Conservation (phyloP, 1,140 invertebrate genomes). For the Tetraneura akinire region DNA sequence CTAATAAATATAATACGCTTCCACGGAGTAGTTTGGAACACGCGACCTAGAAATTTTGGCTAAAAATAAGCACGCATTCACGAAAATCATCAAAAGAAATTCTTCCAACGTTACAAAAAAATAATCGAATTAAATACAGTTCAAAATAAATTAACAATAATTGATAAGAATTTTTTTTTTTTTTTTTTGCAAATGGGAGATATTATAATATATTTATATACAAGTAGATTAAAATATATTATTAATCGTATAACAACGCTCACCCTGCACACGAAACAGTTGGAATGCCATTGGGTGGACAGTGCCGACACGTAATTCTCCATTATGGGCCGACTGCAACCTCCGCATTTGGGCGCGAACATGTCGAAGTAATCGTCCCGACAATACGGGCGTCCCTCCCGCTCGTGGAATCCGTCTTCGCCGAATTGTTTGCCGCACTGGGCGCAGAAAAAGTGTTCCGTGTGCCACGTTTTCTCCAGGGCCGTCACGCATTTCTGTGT, state of each 20-base stretch:
- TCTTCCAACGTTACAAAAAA: too few relatives aligned
- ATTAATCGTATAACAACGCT: too few relatives aligned
- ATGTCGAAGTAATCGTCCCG: constrained; percentile 95
- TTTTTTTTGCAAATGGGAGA: too few relatives aligned
- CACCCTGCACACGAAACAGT: constrained; percentile 99
- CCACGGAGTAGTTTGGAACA: too few relatives aligned
- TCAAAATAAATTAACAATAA: too few relatives aligned
- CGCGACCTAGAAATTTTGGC: constrained; percentile 7
- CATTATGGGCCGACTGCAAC: constrained; percentile 95
- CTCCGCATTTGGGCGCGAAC: constrained; percentile 98
- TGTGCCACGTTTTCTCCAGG: constrained; percentile 98
- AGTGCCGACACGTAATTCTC: constrained; percentile 99
- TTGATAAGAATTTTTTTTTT: too few relatives aligned
- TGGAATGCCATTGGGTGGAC: constrained; percentile 97
- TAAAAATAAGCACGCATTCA: constrained; percentile 30
- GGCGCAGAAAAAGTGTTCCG: constrained; percentile 98
- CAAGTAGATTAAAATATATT: too few relatives aligned
- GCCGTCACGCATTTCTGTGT: constrained; percentile 99
- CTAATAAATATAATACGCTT: constrained; percentile 17
- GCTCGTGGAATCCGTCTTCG: constrained; percentile 94
- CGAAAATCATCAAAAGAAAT: background rate
- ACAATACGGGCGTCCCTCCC: constrained; percentile 92
- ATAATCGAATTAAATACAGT: too few relatives aligned
- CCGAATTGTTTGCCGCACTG: constrained; percentile 97
- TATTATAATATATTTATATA: too few relatives aligned